Conservation (phyloP, 2,113 vertebrate genomes). For the Microcebus murinus region DNA sequence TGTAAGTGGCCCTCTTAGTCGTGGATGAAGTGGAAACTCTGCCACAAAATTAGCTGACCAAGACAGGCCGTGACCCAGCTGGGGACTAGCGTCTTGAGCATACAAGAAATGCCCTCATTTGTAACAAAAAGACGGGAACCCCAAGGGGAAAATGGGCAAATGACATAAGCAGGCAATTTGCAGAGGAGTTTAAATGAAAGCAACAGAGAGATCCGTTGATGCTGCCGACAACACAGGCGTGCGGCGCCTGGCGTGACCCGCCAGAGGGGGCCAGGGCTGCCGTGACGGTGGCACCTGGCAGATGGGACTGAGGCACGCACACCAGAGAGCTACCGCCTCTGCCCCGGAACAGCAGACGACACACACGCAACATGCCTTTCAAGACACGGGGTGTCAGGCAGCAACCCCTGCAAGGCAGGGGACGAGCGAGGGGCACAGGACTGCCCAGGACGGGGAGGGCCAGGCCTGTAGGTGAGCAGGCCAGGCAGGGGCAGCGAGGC, state of each 20-base stretch:
- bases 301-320: neutral
- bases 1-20: neutral
- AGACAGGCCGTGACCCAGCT: accelerated
- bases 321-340: accelerated
- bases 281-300: neutral
- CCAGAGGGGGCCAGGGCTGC: neutral
- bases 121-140: neutral
- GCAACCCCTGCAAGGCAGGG: neutral
- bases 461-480: too few species aligned
- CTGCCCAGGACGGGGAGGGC: too few species aligned
- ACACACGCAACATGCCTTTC: neutral
- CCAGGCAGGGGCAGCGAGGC: too few species aligned
- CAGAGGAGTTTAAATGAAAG: neutral
- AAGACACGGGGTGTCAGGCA: neutral
- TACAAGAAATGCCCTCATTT: neutral
- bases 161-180: neutral
- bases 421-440: too few species aligned
- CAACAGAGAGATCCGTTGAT: neutral
- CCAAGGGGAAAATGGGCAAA: neutral
- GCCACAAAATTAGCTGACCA: neutral
- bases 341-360: neutral
- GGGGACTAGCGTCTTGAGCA: neutral
- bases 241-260: neutral
- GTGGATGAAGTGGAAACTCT: neutral
- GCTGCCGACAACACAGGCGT: neutral